Conservation (phyloP, 2,797 vertebrate species). For the Pipistrellus pygmaeus region DNA sequence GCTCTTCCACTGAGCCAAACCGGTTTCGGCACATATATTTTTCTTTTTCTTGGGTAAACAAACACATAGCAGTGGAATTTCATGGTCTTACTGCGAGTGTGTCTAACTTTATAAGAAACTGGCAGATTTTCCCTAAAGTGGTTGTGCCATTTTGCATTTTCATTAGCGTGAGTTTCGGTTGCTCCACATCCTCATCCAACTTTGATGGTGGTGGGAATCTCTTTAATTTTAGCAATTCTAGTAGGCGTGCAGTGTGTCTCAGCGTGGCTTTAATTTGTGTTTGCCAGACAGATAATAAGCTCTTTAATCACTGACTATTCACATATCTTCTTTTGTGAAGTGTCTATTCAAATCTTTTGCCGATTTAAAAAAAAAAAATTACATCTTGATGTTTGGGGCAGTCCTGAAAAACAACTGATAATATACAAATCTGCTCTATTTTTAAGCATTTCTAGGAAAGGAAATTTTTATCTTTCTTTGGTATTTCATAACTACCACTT, state of each 20-base stretch:
- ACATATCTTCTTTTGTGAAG: background rate
- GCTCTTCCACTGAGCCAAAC: too few relatives aligned
- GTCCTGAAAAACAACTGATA: background rate
- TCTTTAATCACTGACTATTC: background rate
- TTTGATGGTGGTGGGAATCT: background rate
- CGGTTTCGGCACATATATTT: background rate
- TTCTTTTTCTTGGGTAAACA: background rate
- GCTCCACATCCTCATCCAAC: background rate
- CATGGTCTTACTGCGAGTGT: background rate
- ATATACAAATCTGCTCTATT: constrained; percentile 10
- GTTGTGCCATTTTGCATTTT: background rate
- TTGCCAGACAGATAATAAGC: background rate
- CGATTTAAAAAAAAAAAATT: background rate
- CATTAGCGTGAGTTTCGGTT: background rate
- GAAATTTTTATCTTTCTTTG: background rate
- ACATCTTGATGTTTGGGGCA: constrained; percentile 19
- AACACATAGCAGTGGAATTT: background rate
- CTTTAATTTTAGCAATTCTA: background rate
- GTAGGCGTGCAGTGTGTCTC: background rate
- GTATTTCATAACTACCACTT: background rate
- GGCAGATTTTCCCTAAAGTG: background rate
- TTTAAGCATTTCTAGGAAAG: constrained; percentile 34
- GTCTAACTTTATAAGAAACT: constrained; percentile 18
- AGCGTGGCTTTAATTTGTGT: background rate
- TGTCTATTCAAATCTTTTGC: background rate